phyloP scores from a whole-genome alignment of 1,140 invertebrate species.

The Sitobion miscanthi region DNA sequence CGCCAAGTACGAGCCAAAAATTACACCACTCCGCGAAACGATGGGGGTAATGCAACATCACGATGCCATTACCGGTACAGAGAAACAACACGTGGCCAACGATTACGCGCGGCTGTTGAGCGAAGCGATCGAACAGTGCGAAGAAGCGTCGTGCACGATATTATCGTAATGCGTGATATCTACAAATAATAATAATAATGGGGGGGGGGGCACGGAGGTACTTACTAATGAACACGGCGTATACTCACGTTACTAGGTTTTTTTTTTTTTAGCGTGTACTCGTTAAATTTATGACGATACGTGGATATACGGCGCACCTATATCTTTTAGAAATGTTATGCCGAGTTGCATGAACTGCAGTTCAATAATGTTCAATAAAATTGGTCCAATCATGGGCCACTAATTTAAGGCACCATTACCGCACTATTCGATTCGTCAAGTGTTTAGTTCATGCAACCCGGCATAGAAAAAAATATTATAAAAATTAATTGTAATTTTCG shows the following conservation, averaged over 20 bases:
- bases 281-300: background rate
- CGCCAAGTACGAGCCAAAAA: slow-evolving; percentile 3
- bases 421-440: no score
- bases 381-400: no score
- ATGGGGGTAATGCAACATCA: slow-evolving; percentile 92
- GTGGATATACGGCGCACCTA: background rate
- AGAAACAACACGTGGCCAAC: slow-evolving; percentile 85
- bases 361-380: no score
- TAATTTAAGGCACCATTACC: no score
- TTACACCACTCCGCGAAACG: slow-evolving; percentile 60
- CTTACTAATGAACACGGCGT: no score
- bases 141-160: slow-evolving; percentile 5
- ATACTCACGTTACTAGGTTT: background rate
- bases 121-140: slow-evolving; percentile 65
- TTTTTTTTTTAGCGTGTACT: background rate
- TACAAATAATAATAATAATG: background rate
- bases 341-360: no score
- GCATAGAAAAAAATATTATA: background rate
- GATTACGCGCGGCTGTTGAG: slow-evolving; percentile 82
- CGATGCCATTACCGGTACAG: slow-evolving; percentile 88
- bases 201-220: no score
- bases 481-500: background rate
- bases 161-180: background rate
- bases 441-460: no score
- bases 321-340: background rate